Conservation (phyloP, 1,140 invertebrate genomes). For the Nebria ingens region DNA sequence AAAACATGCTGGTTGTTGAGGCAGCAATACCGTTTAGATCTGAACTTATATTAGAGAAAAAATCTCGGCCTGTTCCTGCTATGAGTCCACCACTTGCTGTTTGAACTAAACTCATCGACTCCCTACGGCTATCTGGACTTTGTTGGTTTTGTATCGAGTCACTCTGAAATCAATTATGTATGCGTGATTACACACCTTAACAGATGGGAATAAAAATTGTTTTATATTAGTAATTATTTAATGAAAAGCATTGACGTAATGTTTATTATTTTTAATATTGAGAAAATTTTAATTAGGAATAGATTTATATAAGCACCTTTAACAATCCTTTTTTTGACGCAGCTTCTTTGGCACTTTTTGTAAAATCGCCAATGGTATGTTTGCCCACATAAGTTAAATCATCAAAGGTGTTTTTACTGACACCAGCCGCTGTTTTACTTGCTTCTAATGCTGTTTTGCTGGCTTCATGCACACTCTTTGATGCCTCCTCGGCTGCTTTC, state of each 20-base stretch:
- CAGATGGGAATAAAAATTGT: not conserved
- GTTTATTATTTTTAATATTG: slow-evolving; percentile 7
- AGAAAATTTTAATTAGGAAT: slow-evolving; percentile 10
- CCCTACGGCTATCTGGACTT: slow-evolving; percentile 32
- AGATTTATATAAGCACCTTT: slow-evolving; percentile 42
- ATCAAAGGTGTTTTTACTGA: slow-evolving; percentile 78
- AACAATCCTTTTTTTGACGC: slow-evolving; percentile 75
- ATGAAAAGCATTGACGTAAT: slow-evolving; percentile 14
- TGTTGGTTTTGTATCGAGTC: slow-evolving; percentile 27
- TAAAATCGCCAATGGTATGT: slow-evolving; percentile 77
- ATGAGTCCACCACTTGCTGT: slow-evolving; percentile 34
- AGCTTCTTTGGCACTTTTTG: slow-evolving; percentile 80
- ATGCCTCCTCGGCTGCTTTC: slow-evolving; percentile 77
- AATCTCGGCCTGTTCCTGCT: slow-evolving; percentile 57
- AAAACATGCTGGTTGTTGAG: slow-evolving; percentile 84
- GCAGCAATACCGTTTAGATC: slow-evolving; percentile 83
- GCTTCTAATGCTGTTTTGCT: slow-evolving; percentile 77
- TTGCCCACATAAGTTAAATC: slow-evolving; percentile 80
- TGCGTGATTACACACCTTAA: not conserved
- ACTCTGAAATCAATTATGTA: slow-evolving; percentile 19
- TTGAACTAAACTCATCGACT: slow-evolving; percentile 34
- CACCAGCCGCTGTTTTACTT: slow-evolving; percentile 74
- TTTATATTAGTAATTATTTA: not conserved
- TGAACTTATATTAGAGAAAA: slow-evolving; percentile 80
- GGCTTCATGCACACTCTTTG: slow-evolving; percentile 66